A percentile compares a stretch with the other conserved stretches of the same genome.
These are phyloP conservation scores for Platycheirus rosarum DNA, from an alignment of 2,888 invertebrate species.

Conservation along the genomic window DNA sequence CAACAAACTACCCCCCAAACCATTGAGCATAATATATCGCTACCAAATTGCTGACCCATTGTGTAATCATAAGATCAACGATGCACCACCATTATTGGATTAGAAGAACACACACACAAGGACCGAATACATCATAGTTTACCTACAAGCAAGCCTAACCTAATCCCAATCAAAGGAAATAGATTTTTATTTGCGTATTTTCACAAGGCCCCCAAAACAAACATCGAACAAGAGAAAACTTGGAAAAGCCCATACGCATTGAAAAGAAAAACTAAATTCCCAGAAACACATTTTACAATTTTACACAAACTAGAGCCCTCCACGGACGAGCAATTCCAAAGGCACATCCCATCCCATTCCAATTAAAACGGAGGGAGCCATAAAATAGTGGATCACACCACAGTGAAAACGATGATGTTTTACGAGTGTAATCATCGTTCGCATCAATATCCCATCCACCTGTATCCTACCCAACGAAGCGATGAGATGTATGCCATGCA, in stretches of 20 bases:
- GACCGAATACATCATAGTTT: constrained; percentile 30
- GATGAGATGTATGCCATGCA: constrained; percentile 4
- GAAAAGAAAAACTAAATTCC: constrained; percentile 32
- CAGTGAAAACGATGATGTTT: constrained; percentile 61
- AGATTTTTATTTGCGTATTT: constrained; percentile 71
- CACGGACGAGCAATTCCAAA: constrained; percentile 1
- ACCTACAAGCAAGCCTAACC: constrained; percentile 29
- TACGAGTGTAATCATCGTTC: constrained; percentile 62
- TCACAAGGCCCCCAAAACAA: constrained; percentile 72
- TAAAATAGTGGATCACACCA: constrained; percentile 60
- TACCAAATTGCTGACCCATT: constrained; percentile 71
- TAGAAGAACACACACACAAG: constrained; percentile 26
- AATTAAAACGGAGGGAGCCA: constrained; percentile 53
- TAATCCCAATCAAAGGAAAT: constrained; percentile 61
- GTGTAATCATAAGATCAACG: constrained; percentile 73
- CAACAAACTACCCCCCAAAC: constrained; percentile 2
- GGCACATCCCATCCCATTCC: constrained; percentile 20
- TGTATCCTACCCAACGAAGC: constrained; percentile 13
- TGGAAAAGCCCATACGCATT: constrained; percentile 38
- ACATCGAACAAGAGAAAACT: constrained; percentile 29
- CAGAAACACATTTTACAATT: constrained; percentile 64
- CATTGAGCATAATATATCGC: constrained; percentile 63
- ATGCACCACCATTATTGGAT: constrained; percentile 64
- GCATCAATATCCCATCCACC: constrained; percentile 25
- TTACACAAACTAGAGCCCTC: constrained; percentile 57